Evolutionary conservation across 2,888 invertebrate species (phyloP).

Genomic region (Oasisia sp.): DNA sequence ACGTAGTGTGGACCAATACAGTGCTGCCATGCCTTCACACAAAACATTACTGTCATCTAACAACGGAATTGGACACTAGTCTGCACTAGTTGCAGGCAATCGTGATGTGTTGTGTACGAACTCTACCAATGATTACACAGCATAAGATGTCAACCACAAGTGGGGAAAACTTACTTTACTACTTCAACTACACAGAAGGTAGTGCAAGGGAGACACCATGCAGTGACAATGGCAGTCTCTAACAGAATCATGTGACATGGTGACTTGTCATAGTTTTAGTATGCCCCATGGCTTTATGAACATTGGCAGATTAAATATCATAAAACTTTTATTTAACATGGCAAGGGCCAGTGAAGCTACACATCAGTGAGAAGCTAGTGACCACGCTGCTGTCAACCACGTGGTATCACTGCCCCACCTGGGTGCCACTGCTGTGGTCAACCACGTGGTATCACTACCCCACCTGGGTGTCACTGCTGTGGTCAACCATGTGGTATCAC

Average conservation of each 20-base stretch:
- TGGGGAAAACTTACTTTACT: background rate
- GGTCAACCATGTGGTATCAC: no score
- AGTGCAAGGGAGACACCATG: no score
- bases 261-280: background rate
- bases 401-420: background rate
- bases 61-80: background rate
- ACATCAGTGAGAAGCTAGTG: background rate
- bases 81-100: background rate
- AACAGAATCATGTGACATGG: no score
- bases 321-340: background rate
- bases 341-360: background rate
- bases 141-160: background rate
- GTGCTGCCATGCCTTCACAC: no score
- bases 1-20: no score
- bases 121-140: background rate
- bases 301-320: background rate
- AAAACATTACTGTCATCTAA: background rate
- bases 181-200: background rate
- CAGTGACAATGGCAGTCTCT: background rate
- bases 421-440: background rate
- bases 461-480: background rate
- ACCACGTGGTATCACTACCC: background rate
- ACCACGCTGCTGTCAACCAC: background rate
- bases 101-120: background rate
- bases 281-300: background rate